Evolutionary conservation across 2,888 invertebrate genomes (phyloP).

Genomic region (Netelia virgata): DNA sequence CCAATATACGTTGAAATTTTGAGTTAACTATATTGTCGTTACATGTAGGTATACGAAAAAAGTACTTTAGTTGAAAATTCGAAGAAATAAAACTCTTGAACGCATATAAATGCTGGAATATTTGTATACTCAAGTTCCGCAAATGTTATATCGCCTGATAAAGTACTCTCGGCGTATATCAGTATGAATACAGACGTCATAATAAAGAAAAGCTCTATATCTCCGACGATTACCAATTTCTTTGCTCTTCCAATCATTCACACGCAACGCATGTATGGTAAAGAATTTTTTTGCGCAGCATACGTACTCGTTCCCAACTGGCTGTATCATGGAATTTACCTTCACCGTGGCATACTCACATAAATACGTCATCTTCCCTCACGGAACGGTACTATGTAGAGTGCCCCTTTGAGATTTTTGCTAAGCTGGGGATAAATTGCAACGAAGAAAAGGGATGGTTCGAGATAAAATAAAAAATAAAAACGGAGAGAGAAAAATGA

Average conservation of each 20-base stretch:
- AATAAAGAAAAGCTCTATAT: conserved; percentile 39
- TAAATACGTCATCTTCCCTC: conserved; percentile 35
- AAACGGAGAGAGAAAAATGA: not conserved
- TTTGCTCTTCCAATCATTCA: conserved; percentile 64
- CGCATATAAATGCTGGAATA: too few species aligned
- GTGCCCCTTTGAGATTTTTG: not conserved
- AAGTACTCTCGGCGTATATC: not conserved
- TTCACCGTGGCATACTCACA: not conserved
- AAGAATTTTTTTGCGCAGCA: conserved; percentile 11
- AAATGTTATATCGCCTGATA: not conserved
- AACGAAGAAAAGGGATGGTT: not conserved
- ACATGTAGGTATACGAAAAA: too few species aligned
- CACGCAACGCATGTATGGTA: conserved; percentile 60
- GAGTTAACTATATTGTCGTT: too few species aligned
- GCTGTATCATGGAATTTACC: not conserved
- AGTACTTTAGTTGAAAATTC: too few species aligned
- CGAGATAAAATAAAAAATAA: not conserved
- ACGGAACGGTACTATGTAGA: not conserved
- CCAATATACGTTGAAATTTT: too few species aligned
- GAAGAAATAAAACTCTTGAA: too few species aligned
- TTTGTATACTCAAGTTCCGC: too few species aligned
- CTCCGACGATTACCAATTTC: conserved; percentile 26
- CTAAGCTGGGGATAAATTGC: not conserved
- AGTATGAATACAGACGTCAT: conserved; percentile 5
- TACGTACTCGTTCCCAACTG: not conserved